Percentiles rank a stretch among this genome's conserved stretches.
phyloP scores from a whole-genome alignment of 2,797 vertebrate genomes.

The Pachyuromys duprasi region DNA sequence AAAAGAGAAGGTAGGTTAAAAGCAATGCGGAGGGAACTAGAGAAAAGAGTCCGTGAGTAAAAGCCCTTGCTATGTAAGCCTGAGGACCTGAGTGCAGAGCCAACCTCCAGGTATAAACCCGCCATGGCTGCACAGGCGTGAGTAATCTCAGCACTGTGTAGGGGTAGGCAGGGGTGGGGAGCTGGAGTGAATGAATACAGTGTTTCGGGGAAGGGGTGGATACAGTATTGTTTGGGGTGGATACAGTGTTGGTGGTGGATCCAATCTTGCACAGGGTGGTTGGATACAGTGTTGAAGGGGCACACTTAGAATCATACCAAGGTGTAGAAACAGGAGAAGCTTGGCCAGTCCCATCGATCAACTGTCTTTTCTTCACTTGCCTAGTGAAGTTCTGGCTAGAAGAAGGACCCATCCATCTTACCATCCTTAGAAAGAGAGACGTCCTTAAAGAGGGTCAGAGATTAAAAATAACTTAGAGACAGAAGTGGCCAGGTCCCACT shows the following conservation, averaged over 20 bases:
- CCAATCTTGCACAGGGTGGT: background rate
- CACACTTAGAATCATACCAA: background rate
- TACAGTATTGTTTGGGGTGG: background rate
- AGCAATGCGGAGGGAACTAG: background rate
- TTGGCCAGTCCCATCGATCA: background rate
- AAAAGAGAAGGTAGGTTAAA: background rate
- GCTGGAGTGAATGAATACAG: background rate
- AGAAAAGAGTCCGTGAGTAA: background rate
- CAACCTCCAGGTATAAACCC: too few species aligned
- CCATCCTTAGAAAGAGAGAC: background rate
- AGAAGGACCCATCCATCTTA: background rate
- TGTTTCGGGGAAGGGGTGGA: background rate
- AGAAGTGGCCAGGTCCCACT: background rate
- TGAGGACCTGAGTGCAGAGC: background rate
- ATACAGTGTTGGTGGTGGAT: background rate
- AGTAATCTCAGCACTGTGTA: background rate
- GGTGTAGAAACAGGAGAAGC: background rate
- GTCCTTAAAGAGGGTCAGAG: background rate
- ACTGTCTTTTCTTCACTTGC: background rate
- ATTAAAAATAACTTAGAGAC: constrained; percentile 50
- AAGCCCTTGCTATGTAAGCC: background rate
- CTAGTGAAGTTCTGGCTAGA: background rate
- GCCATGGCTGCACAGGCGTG: too few species aligned
- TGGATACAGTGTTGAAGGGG: background rate
- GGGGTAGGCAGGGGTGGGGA: background rate